Base-by-base conservation (phyloP, 2,797 vertebrate genomes). In the Ficedula albicollis region DNA sequence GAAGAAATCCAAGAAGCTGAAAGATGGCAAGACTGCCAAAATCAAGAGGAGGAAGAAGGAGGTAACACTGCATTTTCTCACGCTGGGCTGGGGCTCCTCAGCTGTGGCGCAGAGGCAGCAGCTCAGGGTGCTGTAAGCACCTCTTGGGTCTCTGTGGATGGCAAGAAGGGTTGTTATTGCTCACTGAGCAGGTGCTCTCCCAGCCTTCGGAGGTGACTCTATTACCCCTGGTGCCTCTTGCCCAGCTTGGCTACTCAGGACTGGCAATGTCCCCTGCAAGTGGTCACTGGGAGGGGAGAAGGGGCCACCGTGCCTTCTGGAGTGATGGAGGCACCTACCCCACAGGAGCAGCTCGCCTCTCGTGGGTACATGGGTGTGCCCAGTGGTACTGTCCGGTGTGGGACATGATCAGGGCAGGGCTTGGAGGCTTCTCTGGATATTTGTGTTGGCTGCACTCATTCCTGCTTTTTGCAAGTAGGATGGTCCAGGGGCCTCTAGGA, bases 11-110 rank as follows among this genome's bases (percentile, higher is more conserved):
- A 99, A 99, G 98, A 99, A 99, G 97, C 98, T 98, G 89, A 99
- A 99, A 97, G 99, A 99, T 43, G 97, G 97, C 84, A 99, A 99
- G 93, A 96, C 98, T 87, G 97, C 98, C 89, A 99, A 99, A 97
- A 98, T 98, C 74, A 99, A 99, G 97, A 98, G 99, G 97, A 99
- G 98, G 97, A 99, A 99, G 98, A 99, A 99, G 97, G 99, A 99
- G 99, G 99, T 99, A 96, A 90, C 0, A 2, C 44, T 44, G 48
- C 9, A 2, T 22, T 66, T 59, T 67, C 62, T 52, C 6, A 8
- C 1, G 0, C 10, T 0, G 4, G 21, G 27, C 55, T 64, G 15
- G 41, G 59, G 29, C 29, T 66, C 15, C 22, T 56, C 2, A 2
- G 44, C 15, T 2, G 5, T 13, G 29, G 11, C 0, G 0, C 39